These are phyloP conservation scores for Eptatretus atami DNA, from an alignment of 2,797 vertebrate genomes.

Conservation along the genomic window DNA sequence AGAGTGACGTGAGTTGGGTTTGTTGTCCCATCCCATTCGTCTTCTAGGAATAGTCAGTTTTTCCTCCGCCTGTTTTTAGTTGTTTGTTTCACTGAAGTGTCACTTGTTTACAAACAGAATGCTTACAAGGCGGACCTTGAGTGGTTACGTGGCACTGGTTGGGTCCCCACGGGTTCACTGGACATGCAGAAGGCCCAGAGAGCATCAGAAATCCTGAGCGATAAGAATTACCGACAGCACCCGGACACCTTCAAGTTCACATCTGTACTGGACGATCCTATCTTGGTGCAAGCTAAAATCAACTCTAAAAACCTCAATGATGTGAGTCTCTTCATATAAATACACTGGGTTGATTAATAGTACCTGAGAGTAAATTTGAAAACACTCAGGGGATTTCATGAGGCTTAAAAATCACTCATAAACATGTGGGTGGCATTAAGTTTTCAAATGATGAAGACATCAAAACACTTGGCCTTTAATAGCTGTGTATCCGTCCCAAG, in stretches of 20 bases:
- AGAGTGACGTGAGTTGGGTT: slow-evolving; percentile 1
- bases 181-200: slow-evolving; percentile 1
- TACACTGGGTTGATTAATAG: no score
- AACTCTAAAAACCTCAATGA: background rate
- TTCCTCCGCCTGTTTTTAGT: no score
- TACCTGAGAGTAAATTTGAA: no score
- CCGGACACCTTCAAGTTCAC: background rate
- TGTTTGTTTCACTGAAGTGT: background rate
- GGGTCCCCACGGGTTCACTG: slow-evolving; percentile 1
- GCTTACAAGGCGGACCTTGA: slow-evolving; percentile 20
- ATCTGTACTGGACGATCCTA: background rate
- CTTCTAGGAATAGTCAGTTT: no score
- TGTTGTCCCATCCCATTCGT: no score
- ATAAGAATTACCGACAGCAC: slow-evolving; percentile 5
- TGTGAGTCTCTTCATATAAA: background rate
- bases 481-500: no score
- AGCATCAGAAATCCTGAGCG: background rate
- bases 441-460: no score
- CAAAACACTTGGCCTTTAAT: no score
- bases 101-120: background rate
- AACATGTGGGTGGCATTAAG: no score
- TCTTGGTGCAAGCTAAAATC: background rate
- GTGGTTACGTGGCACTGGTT: slow-evolving; percentile 17
- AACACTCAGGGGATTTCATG: no score
- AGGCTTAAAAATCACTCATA: no score